Conservation (phyloP, 2,888 invertebrate genomes). For the Agrilus biguttatus region DNA sequence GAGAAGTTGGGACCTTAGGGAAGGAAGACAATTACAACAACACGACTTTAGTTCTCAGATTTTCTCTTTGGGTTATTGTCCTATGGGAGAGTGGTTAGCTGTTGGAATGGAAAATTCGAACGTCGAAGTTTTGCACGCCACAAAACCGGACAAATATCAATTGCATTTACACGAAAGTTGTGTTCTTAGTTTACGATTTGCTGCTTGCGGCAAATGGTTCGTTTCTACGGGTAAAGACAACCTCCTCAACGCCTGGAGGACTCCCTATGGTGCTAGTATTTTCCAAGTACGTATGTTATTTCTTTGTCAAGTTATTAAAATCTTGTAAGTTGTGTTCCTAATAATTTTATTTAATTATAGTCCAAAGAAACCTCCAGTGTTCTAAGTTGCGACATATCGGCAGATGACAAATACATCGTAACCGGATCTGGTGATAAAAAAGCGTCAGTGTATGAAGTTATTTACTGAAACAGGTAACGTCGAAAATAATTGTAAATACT, state of each 20-base stretch:
- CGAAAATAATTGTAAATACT: background rate
- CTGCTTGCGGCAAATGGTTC: constrained; percentile 96
- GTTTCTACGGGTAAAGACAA: constrained; percentile 98
- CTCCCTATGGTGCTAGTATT: constrained; percentile 95
- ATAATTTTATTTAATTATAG: constrained; percentile 36
- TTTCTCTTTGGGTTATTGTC: constrained; percentile 73
- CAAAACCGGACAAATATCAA: constrained; percentile 91
- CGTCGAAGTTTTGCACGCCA: constrained; percentile 84
- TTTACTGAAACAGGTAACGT: constrained; percentile 43
- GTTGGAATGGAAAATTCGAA: constrained; percentile 98
- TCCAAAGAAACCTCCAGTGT: constrained; percentile 95
- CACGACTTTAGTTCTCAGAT: constrained; percentile 90
- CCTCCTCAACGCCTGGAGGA: constrained; percentile 92
- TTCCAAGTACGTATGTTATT: constrained; percentile 76
- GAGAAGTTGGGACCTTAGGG: constrained; percentile 88
- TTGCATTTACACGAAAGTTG: constrained; percentile 92
- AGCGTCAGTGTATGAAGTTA: constrained; percentile 93
- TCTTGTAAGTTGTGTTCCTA: background rate
- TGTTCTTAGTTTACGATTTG: constrained; percentile 89
- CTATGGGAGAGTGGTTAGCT: constrained; percentile 92
- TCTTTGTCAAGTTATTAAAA: background rate
- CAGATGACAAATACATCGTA: constrained; percentile 95
- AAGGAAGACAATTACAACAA: constrained; percentile 85
- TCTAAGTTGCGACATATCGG: constrained; percentile 94
- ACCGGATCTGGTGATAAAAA: constrained; percentile 98